A percentile compares a stretch with the other conserved stretches of the same genome.
Evolutionary conservation across 2,113 vertebrate genomes (phyloP).

Genomic region (Psammodynastes pulverulentus): DNA sequence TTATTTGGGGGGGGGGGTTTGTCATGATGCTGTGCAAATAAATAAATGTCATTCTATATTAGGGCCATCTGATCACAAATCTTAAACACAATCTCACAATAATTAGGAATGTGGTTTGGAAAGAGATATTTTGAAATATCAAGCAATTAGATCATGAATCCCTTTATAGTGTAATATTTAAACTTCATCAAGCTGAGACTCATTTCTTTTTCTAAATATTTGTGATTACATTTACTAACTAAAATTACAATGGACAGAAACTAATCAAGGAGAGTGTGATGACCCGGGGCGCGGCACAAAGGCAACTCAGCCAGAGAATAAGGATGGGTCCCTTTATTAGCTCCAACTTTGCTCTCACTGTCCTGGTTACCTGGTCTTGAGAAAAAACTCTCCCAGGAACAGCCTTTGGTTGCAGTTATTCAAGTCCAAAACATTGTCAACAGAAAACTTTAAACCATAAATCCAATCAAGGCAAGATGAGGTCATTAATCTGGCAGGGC

Average conservation of each 20-base stretch:
- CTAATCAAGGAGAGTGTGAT: too few species aligned
- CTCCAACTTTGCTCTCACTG: too few species aligned
- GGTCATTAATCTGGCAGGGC: too few species aligned
- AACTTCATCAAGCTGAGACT: not conserved
- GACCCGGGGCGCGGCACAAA: too few species aligned
- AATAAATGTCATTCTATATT: slow-evolving; percentile 7
- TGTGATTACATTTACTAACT: not conserved
- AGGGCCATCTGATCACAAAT: not conserved
- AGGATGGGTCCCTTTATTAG: too few species aligned
- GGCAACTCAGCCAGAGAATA: too few species aligned
- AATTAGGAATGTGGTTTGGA: not conserved
- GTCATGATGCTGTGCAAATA: not conserved
- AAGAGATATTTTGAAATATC: not conserved
- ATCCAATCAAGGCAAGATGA: too few species aligned
- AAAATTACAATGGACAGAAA: not conserved
- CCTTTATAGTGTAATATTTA: not conserved
- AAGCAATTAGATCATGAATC: not conserved
- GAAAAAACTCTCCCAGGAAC: too few species aligned
- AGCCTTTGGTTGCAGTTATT: too few species aligned
- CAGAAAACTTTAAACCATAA: too few species aligned
- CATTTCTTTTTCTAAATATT: not conserved
- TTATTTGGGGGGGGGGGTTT: slow-evolving; percentile 8
- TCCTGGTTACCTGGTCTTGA: too few species aligned
- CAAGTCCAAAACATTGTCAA: too few species aligned
- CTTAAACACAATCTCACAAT: not conserved